Percentiles rank a stretch among this genome's conserved stretches.
These are phyloP conservation scores for Chiridota heheva DNA, from an alignment of 35 echinoderm and acorn worm species.

Conservation along the genomic window DNA sequence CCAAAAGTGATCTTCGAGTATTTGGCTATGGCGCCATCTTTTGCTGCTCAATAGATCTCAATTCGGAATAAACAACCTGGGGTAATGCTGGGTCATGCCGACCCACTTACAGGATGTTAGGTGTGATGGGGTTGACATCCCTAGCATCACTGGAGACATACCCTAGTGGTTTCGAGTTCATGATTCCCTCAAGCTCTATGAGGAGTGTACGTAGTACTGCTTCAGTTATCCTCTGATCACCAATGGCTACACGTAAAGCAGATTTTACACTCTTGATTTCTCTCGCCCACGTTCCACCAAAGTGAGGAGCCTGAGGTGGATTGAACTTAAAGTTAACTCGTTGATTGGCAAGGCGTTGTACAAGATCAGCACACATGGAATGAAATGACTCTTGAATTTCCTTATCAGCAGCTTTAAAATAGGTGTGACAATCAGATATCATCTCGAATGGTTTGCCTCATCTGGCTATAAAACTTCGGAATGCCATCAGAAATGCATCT, in stretches of 20 bases:
- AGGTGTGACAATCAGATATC: conserved; percentile 27
- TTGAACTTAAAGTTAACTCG: not conserved
- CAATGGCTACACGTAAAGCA: conserved; percentile 18
- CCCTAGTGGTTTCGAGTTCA: conserved; percentile 48
- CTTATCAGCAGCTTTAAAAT: conserved; percentile 24
- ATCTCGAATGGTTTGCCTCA: conserved; percentile 15
- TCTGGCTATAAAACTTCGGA: not conserved
- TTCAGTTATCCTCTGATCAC: conserved; percentile 20
- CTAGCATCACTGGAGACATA: conserved; percentile 32
- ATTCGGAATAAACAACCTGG: conserved; percentile 26
- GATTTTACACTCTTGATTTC: conserved; percentile 28
- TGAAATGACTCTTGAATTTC: conserved; percentile 9
- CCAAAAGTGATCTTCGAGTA: conserved; percentile 57
- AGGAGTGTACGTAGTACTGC: conserved; percentile 35
- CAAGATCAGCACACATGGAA: not conserved
- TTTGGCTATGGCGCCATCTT: conserved; percentile 50
- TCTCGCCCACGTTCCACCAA: conserved; percentile 9
- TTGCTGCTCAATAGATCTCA: not conserved
- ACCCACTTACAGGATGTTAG: conserved; percentile 41
- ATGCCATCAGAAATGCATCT: conserved; percentile 3
- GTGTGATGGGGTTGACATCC: conserved; percentile 36
- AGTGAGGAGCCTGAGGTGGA: conserved; percentile 18
- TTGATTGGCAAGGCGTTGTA: conserved; percentile 3
- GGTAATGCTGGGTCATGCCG: conserved; percentile 39
- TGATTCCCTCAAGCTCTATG: conserved; percentile 24